A percentile compares a stretch with the other conserved stretches of the same genome.
These are phyloP conservation scores for Drosophila nebulosa DNA, from an alignment of 1,140 invertebrate species.

Conservation along the genomic window DNA sequence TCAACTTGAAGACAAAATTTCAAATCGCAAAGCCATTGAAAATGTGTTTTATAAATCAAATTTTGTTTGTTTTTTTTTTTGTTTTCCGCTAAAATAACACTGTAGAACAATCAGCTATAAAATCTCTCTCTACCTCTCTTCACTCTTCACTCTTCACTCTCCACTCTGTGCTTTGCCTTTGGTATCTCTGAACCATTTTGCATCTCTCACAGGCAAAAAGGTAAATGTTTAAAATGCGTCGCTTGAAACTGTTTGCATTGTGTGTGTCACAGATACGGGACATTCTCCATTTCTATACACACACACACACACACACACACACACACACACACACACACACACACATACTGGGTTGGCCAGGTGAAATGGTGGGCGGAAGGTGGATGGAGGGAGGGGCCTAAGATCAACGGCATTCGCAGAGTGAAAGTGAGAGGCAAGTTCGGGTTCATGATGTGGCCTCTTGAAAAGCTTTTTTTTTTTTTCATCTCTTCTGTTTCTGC, in stretches of 20 bases:
- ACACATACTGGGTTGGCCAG: too few species aligned
- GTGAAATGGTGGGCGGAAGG: too few species aligned
- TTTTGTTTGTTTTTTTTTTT: too few species aligned
- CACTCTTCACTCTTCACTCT: background rate
- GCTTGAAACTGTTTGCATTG: slow-evolving; percentile 55
- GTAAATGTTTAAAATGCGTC: slow-evolving; percentile 50
- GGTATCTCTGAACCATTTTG: background rate
- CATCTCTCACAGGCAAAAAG: slow-evolving; percentile 8
- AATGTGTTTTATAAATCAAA: too few species aligned
- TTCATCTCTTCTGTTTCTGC: slow-evolving; percentile 15
- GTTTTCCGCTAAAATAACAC: background rate
- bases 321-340: too few species aligned
- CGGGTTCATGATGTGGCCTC: background rate
- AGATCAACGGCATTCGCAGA: slow-evolving; percentile 25
- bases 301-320: background rate
- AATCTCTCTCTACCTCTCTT: background rate
- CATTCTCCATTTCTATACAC: background rate
- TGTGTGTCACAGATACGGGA: slow-evolving; percentile 49
- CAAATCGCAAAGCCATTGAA: too few species aligned
- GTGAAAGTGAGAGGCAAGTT: background rate
- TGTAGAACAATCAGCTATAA: background rate
- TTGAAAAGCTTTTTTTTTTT: slow-evolving; percentile 49
- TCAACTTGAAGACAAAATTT: too few species aligned
- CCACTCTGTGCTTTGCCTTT: background rate
- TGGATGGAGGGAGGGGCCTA: slow-evolving; percentile 1